Conservation (phyloP, 2,113 vertebrate species). For the Megalops atlanticus region DNA sequence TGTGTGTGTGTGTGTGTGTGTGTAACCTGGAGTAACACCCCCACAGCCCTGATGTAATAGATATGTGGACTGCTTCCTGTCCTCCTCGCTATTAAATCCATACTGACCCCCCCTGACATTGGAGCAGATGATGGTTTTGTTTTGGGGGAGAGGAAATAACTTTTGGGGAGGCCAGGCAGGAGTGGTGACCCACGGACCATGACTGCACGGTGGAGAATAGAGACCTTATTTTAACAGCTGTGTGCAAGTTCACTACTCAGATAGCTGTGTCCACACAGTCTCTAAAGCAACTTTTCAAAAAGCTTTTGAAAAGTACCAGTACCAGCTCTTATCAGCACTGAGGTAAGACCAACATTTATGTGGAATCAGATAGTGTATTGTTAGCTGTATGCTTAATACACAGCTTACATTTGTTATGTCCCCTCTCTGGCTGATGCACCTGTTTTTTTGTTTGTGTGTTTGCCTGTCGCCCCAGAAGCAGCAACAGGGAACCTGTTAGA, state of each 20-base stretch:
- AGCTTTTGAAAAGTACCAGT: not conserved
- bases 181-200: not conserved
- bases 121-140: not conserved
- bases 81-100: not conserved
- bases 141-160: not conserved
- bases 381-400: too few species aligned
- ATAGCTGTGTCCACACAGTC: not conserved
- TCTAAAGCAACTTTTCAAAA: not conserved
- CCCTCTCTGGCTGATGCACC: too few species aligned
- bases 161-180: not conserved
- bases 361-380: too few species aligned
- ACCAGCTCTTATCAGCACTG: too few species aligned
- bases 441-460: not conserved
- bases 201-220: not conserved
- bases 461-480: slow-evolving; percentile 58
- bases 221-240: not conserved
- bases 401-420: not conserved
- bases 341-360: too few species aligned
- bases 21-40: not conserved
- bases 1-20: too few species aligned
- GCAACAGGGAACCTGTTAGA: slow-evolving; percentile 81
- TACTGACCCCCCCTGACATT: not conserved
- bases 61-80: not conserved
- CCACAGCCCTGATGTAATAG: not conserved
- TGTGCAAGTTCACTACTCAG: not conserved